Percentiles rank a stretch among this genome's conserved stretches.
These are phyloP conservation scores for Condylura cristata DNA, from an alignment of 2,113 vertebrate species.

Conservation along the genomic window DNA sequence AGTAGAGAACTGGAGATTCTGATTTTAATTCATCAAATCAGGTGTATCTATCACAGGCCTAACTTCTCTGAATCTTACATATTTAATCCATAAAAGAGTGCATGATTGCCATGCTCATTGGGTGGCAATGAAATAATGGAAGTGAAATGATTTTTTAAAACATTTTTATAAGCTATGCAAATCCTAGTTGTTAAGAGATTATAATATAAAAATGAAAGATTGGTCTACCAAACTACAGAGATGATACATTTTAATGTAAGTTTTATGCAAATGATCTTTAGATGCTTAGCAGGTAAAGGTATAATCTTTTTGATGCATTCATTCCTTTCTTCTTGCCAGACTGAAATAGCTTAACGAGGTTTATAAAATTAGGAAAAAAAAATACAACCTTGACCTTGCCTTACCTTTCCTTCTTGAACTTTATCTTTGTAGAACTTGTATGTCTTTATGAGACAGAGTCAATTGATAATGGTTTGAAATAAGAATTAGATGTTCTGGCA, in stretches of 20 bases:
- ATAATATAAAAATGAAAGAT: constrained; percentile 57
- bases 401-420: constrained; percentile 20
- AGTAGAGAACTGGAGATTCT: not conserved
- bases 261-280: constrained; percentile 62
- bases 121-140: constrained; percentile 12
- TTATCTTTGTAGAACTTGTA: not conserved
- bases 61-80: not conserved
- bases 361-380: constrained; percentile 30
- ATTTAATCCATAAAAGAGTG: constrained; percentile 31
- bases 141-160: constrained; percentile 42
- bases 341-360: constrained; percentile 42
- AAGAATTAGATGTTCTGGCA: not conserved
- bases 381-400: not conserved
- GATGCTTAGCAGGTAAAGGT: not conserved
- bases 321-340: not conserved
- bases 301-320: constrained; percentile 38
- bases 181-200: constrained; percentile 53
- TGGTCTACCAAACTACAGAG: constrained; percentile 5
- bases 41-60: not conserved
- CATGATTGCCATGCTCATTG: not conserved
- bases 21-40: not conserved
- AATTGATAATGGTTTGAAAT: constrained; percentile 31
- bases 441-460: not conserved
- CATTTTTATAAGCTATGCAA: constrained; percentile 59
- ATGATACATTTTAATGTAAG: constrained; percentile 29